phyloP scores from a whole-genome alignment of 2,797 vertebrate species.

The Macrochelys suwanniensis region DNA sequence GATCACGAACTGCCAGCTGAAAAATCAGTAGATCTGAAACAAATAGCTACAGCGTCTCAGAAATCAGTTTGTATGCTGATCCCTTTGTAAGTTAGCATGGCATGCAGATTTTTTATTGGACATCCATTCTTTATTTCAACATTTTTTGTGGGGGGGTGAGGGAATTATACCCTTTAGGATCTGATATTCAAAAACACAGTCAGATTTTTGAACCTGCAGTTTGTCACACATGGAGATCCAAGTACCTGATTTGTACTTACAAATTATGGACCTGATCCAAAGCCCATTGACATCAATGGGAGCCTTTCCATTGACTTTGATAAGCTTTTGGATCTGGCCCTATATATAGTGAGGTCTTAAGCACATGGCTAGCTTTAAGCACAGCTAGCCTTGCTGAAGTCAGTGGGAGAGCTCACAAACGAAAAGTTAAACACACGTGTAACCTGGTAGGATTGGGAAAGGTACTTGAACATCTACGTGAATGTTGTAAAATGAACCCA shows the following conservation, averaged over 20 bases:
- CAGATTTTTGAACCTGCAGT: background rate
- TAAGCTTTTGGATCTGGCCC: background rate
- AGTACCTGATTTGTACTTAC: background rate
- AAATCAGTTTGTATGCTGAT: conserved; percentile 59
- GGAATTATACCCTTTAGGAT: background rate
- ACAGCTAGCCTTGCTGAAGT: background rate
- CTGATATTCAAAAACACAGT: conserved; percentile 23
- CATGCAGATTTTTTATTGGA: conserved; percentile 49
- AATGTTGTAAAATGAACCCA: background rate
- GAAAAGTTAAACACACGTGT: background rate
- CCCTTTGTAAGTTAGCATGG: conserved; percentile 17
- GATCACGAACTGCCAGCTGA: conserved; percentile 70
- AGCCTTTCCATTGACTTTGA: background rate
- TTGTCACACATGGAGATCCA: background rate
- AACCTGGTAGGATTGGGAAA: background rate
- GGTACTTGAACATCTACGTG: background rate
- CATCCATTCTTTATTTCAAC: conserved; percentile 41
- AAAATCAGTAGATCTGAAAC: conserved; percentile 69
- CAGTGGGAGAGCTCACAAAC: background rate
- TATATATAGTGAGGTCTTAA: background rate
- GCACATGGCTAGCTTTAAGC: background rate
- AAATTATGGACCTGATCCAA: background rate
- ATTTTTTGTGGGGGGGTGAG: background rate
- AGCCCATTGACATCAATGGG: background rate
- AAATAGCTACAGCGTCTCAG: conserved; percentile 35